Percentiles rank a stretch among this genome's conserved stretches.
These are phyloP conservation scores for Chromobotia macracanthus DNA, from an alignment of 2,797 vertebrate genomes.

Conservation along the genomic window DNA sequence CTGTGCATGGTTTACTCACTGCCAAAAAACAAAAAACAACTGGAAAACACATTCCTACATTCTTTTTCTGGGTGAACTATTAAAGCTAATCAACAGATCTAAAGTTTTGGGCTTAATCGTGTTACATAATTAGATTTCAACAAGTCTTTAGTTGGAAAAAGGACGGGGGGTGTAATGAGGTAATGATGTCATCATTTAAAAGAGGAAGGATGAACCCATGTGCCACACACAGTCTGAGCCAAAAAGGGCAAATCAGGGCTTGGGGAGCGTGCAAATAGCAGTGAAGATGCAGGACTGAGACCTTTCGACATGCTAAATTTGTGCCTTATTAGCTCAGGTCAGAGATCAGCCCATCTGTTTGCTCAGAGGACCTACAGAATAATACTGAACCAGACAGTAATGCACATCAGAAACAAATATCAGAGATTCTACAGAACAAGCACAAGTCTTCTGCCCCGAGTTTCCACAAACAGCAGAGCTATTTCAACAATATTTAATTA, in stretches of 20 bases:
- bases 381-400: not conserved
- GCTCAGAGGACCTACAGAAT: constrained; percentile 19
- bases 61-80: constrained; percentile 10
- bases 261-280: constrained; percentile 35
- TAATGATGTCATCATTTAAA: constrained; percentile 24
- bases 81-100: constrained; percentile 27
- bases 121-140: constrained; percentile 57
- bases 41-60: constrained; percentile 17
- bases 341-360: constrained; percentile 57
- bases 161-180: not conserved
- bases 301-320: constrained; percentile 59
- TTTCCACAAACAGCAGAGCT: not conserved
- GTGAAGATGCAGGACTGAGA: constrained; percentile 17
- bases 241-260: constrained; percentile 19
- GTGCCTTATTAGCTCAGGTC: constrained; percentile 56
- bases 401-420: not conserved
- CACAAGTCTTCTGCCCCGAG: not conserved
- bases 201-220: constrained; percentile 18
- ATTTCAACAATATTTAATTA: not conserved
- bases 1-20: not conserved
- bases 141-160: constrained; percentile 24
- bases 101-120: constrained; percentile 51
- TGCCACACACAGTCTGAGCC: not conserved
- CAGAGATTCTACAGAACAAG: not conserved
- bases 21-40: not conserved